These are phyloP conservation scores for Paraplagusia blochii DNA, from an alignment of 2,113 vertebrate species.

Conservation along the genomic window DNA sequence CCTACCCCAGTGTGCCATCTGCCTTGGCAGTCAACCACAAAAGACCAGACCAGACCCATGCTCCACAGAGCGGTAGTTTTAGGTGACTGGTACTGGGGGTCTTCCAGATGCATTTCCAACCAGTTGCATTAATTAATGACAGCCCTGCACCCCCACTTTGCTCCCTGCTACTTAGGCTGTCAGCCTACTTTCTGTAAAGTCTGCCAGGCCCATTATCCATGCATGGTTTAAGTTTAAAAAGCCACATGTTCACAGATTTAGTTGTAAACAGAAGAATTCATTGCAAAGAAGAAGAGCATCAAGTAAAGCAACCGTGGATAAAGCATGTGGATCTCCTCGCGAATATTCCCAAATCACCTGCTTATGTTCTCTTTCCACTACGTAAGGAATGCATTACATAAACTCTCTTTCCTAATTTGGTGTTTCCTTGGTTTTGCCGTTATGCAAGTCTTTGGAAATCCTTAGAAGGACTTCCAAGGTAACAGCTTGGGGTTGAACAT, in stretches of 20 bases:
- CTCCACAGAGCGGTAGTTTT: slow-evolving; percentile 24
- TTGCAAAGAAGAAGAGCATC: no score
- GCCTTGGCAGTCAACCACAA: slow-evolving; percentile 49
- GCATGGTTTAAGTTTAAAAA: slow-evolving; percentile 65
- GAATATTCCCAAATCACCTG: no score
- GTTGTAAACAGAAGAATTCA: no score
- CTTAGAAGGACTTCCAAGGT: no score
- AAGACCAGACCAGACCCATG: slow-evolving; percentile 47
- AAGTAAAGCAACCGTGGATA: no score
- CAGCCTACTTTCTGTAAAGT: slow-evolving; percentile 42
- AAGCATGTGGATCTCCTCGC: no score
- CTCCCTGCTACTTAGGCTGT: slow-evolving; percentile 34
- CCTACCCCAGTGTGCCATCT: slow-evolving; percentile 59
- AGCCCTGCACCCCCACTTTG: slow-evolving; percentile 10
- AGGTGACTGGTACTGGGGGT: not conserved
- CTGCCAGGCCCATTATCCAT: slow-evolving; percentile 64
- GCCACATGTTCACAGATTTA: slow-evolving; percentile 49
- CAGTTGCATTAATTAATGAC: slow-evolving; percentile 59
- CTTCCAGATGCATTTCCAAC: slow-evolving; percentile 57
- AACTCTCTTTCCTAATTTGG: no score
- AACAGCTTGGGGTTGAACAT: no score
- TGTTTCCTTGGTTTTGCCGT: no score
- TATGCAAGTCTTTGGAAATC: no score
- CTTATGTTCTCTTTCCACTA: no score
- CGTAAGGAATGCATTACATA: no score